phyloP scores from a whole-genome alignment of 2,888 invertebrate species.

The Cabera pusaria region DNA sequence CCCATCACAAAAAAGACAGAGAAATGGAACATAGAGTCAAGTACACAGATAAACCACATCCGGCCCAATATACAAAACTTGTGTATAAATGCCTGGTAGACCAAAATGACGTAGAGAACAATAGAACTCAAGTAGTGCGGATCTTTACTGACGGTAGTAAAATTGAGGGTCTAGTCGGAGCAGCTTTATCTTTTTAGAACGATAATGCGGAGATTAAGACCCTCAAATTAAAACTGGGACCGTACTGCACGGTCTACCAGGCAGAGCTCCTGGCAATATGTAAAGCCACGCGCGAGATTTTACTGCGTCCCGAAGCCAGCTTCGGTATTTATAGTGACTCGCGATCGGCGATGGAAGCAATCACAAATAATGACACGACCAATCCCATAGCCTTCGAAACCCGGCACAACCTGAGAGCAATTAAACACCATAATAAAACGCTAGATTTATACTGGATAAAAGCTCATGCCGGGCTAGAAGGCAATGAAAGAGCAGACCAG shows the following conservation, averaged over 20 bases:
- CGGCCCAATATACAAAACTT: background rate
- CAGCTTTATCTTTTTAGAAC: too few relatives aligned
- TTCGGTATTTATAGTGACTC: background rate
- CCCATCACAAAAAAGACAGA: background rate
- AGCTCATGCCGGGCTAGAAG: too few relatives aligned
- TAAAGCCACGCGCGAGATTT: too few relatives aligned
- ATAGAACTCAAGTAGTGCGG: background rate
- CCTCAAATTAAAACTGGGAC: background rate
- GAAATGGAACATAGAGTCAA: background rate
- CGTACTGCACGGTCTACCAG: conserved; percentile 4
- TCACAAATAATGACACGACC: background rate
- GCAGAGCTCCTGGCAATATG: too few relatives aligned
- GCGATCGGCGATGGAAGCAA: background rate
- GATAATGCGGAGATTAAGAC: too few relatives aligned
- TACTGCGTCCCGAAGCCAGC: background rate
- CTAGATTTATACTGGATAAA: background rate
- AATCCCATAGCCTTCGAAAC: conserved; percentile 3
- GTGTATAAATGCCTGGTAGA: background rate
- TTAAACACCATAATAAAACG: too few relatives aligned
- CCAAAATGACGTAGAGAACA: too few relatives aligned
- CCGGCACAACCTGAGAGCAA: too few relatives aligned
- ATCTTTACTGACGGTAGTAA: conserved; percentile 8
- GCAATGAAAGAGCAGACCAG: too few relatives aligned
- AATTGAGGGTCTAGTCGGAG: too few relatives aligned
- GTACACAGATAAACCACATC: too few relatives aligned